Evolutionary conservation across 1,140 invertebrate genomes (phyloP).

Genomic region (Phenacoccus solenopsis): DNA sequence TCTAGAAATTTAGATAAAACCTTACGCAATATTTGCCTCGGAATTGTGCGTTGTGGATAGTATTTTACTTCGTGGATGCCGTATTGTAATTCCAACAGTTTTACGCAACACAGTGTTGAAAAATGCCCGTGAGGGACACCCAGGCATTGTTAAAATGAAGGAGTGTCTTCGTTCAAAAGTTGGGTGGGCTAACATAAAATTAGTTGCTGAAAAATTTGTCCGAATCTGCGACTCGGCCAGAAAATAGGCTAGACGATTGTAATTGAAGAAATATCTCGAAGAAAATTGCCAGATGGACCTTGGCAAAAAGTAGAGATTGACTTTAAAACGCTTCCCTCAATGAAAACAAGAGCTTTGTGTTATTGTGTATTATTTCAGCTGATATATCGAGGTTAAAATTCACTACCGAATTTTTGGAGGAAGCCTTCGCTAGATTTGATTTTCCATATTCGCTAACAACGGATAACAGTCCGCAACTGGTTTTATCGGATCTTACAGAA

Average conservation of each 20-base stretch:
- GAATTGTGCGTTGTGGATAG: background rate
- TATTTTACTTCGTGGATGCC: conserved; percentile 23
- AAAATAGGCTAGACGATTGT: background rate
- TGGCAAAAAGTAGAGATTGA: conserved; percentile 29
- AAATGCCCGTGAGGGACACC: conserved; percentile 31
- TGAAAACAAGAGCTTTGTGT: conserved; percentile 27
- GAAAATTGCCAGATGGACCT: conserved; percentile 25
- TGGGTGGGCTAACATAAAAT: conserved; percentile 33
- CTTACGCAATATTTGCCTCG: background rate
- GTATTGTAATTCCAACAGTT: conserved; percentile 24
- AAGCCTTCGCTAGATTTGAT: background rate
- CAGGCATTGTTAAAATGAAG: conserved; percentile 30
- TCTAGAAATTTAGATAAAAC: too few relatives aligned
- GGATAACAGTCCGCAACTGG: background rate
- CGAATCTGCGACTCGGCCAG: conserved; percentile 26
- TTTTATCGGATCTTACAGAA: background rate
- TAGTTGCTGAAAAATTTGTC: conserved; percentile 27
- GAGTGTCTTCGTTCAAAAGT: conserved; percentile 30
- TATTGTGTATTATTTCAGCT: conserved; percentile 27
- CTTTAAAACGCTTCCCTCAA: conserved; percentile 27
- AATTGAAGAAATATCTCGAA: conserved; percentile 23
- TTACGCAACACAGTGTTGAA: conserved; percentile 25
- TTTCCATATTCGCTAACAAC: background rate
- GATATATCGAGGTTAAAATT: conserved; percentile 20
- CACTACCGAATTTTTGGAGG: background rate